Base-by-base conservation (phyloP, 2,888 invertebrate species). In the Danaus chrysippus region DNA sequence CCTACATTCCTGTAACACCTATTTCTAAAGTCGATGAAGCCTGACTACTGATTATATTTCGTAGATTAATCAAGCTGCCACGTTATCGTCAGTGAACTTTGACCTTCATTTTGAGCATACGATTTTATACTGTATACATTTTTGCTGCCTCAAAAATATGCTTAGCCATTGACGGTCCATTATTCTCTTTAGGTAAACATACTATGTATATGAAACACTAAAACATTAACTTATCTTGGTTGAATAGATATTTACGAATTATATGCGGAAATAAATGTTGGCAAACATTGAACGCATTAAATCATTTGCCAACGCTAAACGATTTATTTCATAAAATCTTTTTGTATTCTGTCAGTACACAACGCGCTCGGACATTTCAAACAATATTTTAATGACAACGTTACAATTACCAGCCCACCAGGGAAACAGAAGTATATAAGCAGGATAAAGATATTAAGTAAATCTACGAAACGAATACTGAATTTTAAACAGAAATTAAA, bases 11-110 rank as follows among this genome's bases (percentile, higher is more conserved):
- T 19, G 12, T 41, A 42, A 46, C 42, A 60, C 17, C 55, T 42
- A 56, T 61, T 56, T 61, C 56, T 56, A 61, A 56, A 52, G 52
- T 42, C 52, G 23, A 46, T 49, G 42, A 61, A 53, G 13, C 52
- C 56, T 61, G 56, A 56, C 56, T 56, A 60, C 54, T 54, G 56
- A 49, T 11, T 56, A 46, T 56, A 42, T 42, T 46, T 56, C 15
- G 58, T 56, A 65, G 67, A 67, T 67, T 65, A 65, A 67, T 63
- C 65, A 65, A 55, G 58, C 61, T 61, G 56, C 58, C 54, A 63
- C 44, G 15, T 44, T 59, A 56, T 56, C 56, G 56, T 19, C 11
- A 49, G 42, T 23, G 52, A 61, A 56, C 52, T 56, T 61, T 42
- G 15, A 56, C 46, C 49, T 49, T 49, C 17, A 17, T 17, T 17